Base-by-base conservation (phyloP, 2,888 invertebrate genomes). In the Hypsopygia costalis region DNA sequence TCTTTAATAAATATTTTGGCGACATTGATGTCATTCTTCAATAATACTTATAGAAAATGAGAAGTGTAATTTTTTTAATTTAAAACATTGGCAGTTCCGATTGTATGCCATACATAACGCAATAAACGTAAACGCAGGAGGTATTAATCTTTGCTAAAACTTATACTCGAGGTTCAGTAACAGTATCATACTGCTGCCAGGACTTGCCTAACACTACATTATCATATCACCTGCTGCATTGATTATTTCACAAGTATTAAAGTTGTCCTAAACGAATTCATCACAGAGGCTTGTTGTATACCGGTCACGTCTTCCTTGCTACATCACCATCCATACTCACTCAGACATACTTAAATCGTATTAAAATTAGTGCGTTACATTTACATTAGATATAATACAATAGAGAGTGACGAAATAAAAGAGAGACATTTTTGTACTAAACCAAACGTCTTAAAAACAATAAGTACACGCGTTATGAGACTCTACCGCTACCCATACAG, bases 371-470 rank as follows among this genome's bases (percentile, higher is more conserved):
- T 73, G 71, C 70, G 38, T 38, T 38, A 38, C 16, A 39, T 33
- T 61, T 57, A 74, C 60, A 69, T 68, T 68, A 71, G 62, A 67
- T 64, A 72, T 68, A 74, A 77, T 80, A 82, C 77, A 80, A 72
- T 85, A 88, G 87, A 88, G 86, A 86, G 88, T 85, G 77, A 76
- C 77, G 70, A 81, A 76, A 74, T 77, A 70, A 78, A 73, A 88
- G 87, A 88, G 88, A 88, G 88, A 88, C 85, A 75, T 78, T 69
- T 83, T 86, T 86, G 82, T 81, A 86, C 85, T 85, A 82, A 69
- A 70, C 83, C 83, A 83, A 81, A 75, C 70, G 69, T 69, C 66
- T 77, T 75, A 62, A 73, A 69, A 73, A 70, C 67, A 76, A 78
- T 83, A 85, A 83, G 81, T 83, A 85, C 85, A 81, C 71, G 62